A percentile compares a stretch with the other conserved stretches of the same genome.
Evolutionary conservation across 2,888 invertebrate species (phyloP).

Genomic region (Torymus texanus): DNA sequence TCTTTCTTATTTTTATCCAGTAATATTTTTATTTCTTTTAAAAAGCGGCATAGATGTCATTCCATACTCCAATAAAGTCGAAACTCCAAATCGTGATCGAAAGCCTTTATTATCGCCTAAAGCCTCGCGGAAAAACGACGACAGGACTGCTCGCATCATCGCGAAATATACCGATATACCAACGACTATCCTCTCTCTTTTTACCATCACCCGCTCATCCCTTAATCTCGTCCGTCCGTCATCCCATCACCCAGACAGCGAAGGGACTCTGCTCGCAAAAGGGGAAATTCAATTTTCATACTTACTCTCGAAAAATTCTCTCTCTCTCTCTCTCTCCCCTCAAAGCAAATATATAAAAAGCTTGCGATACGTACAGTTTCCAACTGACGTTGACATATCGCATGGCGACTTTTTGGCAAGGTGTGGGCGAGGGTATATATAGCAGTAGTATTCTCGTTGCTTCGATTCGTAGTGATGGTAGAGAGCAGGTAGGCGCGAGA

Average conservation of each 20-base stretch:
- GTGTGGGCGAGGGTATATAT: not conserved
- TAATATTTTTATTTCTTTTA: too few relatives aligned
- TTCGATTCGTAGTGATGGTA: not conserved
- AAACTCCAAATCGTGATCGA: not conserved
- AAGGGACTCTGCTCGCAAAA: slow-evolving; percentile 6
- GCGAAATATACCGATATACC: slow-evolving; percentile 14
- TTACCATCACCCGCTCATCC: slow-evolving; percentile 1
- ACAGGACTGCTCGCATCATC: not conserved
- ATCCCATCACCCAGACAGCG: not conserved
- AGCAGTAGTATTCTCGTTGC: slow-evolving; percentile 15
- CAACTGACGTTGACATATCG: slow-evolving; percentile 48
- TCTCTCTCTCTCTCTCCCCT: not conserved
- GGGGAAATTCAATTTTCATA: slow-evolving; percentile 43
- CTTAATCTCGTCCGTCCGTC: slow-evolving; percentile 33
- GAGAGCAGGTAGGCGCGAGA: too few relatives aligned
- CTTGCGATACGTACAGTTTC: not conserved
- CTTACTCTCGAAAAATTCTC: slow-evolving; percentile 1
- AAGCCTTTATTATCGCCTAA: slow-evolving; percentile 16
- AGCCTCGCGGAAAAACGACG: not conserved
- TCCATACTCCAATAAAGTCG: not conserved
- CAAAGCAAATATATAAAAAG: slow-evolving; percentile 38
- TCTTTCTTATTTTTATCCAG: too few relatives aligned
- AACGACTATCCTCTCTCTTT: too few relatives aligned
- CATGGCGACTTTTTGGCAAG: slow-evolving; percentile 16
- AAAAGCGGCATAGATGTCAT: too few relatives aligned